These are phyloP conservation scores for Phrynosoma platyrhinos DNA, from an alignment of 2,113 vertebrate genomes.

Conservation along the genomic window DNA sequence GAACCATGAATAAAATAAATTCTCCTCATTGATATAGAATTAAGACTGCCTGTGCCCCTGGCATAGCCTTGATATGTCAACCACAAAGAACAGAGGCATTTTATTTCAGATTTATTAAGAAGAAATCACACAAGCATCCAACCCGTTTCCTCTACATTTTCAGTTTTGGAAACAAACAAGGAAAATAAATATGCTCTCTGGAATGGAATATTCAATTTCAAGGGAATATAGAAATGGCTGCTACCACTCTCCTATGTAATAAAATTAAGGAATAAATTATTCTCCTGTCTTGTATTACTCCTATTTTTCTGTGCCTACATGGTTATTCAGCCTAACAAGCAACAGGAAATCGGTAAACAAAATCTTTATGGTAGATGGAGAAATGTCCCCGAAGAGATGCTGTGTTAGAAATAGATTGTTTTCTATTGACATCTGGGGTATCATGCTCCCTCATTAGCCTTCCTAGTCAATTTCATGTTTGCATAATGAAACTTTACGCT, in stretches of 20 bases:
- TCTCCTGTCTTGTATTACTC: background rate
- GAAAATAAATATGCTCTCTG: background rate
- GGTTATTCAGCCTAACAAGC: constrained; percentile 38
- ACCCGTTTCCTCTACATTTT: background rate
- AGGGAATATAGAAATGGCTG: background rate
- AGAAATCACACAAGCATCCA: background rate
- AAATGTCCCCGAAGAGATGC: constrained; percentile 42
- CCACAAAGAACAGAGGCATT: background rate
- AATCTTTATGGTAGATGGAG: constrained; percentile 33
- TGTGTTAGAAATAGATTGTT: constrained; percentile 45
- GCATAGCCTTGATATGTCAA: background rate
- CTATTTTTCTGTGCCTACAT: constrained; percentile 11
- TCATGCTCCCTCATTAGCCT: constrained; percentile 53
- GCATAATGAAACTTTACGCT: constrained; percentile 60
- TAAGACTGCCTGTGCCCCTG: background rate
- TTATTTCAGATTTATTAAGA: background rate
- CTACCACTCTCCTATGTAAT: background rate
- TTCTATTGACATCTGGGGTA: constrained; percentile 45
- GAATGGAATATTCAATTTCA: background rate
- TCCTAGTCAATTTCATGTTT: constrained; percentile 60
- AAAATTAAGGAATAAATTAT: constrained; percentile 31
- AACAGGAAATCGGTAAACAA: constrained; percentile 39
- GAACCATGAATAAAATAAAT: background rate
- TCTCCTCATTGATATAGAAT: background rate
- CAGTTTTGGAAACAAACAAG: background rate